A percentile compares a stretch with the other conserved stretches of the same genome.
Evolutionary conservation across 2,888 invertebrate genomes (phyloP).

Genomic region (Halictus quadricinctus): DNA sequence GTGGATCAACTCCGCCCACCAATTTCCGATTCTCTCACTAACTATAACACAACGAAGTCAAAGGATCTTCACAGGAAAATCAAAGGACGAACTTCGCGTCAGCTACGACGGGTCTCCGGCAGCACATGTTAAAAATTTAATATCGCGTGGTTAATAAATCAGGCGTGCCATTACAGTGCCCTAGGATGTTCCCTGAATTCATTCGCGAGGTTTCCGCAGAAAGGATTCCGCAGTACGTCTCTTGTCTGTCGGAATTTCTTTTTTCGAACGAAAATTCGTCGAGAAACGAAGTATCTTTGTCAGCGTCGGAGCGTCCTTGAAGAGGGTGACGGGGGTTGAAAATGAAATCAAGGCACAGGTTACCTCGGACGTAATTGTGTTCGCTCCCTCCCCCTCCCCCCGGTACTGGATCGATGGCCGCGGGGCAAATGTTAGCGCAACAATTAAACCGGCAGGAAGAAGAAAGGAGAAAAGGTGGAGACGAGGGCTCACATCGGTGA

Average conservation of each 20-base stretch:
- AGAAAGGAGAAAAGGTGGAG: constrained; percentile 61
- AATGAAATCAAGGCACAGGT: constrained; percentile 55
- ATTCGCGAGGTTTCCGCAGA: neutral
- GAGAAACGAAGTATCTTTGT: constrained; percentile 11
- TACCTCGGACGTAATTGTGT: constrained; percentile 60
- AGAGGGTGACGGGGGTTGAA: neutral
- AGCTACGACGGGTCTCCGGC: neutral
- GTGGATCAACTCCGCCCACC: no score
- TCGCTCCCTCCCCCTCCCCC: constrained; percentile 16
- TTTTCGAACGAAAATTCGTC: neutral
- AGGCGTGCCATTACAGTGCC: neutral
- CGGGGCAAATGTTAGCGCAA: constrained; percentile 69
- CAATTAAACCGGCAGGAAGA: constrained; percentile 66
- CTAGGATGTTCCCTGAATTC: neutral
- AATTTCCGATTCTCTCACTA: no score
- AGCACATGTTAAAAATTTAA: neutral
- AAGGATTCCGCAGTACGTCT: neutral
- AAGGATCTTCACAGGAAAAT: no score
- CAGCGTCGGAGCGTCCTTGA: neutral
- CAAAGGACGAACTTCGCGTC: neutral
- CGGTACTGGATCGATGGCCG: constrained; percentile 58
- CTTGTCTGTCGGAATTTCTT: neutral
- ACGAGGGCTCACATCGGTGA: constrained; percentile 55
- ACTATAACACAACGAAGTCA: no score
- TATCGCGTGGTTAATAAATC: constrained; percentile 7